These are phyloP conservation scores for Corythaixoides concolor DNA, from an alignment of 2,113 vertebrate species.

Conservation along the genomic window DNA sequence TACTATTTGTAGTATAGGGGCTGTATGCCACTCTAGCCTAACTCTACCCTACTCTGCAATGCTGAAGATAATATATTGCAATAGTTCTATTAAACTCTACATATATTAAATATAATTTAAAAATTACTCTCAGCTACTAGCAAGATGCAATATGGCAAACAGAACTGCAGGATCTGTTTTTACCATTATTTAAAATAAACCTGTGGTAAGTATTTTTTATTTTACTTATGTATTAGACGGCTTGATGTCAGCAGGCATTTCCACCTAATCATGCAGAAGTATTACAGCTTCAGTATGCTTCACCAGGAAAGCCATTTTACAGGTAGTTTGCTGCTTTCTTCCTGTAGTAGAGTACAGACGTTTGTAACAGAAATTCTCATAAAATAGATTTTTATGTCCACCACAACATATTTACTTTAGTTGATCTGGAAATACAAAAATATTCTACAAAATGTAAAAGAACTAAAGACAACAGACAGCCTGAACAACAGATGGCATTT, in stretches of 20 bases:
- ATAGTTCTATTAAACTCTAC: background rate
- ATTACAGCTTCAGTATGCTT: background rate
- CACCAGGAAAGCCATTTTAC: background rate
- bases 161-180: background rate
- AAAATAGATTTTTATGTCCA: background rate
- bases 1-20: background rate
- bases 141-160: background rate
- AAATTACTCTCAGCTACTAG: background rate
- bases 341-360: background rate
- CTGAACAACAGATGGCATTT: conserved; percentile 39
- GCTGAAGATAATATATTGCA: background rate
- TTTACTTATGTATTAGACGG: background rate
- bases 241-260: background rate
- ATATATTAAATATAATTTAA: background rate
- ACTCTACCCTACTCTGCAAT: background rate
- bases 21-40: background rate
- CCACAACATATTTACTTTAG: background rate
- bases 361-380: background rate
- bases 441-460: background rate
- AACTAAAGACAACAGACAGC: background rate
- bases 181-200: background rate
- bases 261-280: background rate
- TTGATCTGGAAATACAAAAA: background rate
- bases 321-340: background rate
- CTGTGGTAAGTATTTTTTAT: background rate